These are phyloP conservation scores for Phalanger gymnotis DNA, from an alignment of 2,797 vertebrate species.

Conservation along the genomic window DNA sequence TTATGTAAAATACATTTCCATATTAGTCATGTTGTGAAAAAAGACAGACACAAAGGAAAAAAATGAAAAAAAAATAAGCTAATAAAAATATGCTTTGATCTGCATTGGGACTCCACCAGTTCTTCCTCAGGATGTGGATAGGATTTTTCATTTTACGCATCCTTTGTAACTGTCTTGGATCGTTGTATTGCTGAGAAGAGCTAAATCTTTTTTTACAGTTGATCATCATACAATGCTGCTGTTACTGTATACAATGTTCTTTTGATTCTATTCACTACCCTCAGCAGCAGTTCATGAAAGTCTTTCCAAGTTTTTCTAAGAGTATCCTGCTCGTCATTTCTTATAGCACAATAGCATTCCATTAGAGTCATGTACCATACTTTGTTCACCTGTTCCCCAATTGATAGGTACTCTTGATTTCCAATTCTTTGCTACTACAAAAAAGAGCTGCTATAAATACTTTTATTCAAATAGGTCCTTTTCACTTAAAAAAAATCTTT, in stretches of 20 bases:
- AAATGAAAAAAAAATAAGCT: not conserved
- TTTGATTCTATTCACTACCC: not conserved
- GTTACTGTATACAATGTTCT: not conserved
- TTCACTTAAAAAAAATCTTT: not conserved
- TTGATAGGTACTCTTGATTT: not conserved
- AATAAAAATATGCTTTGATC: not conserved
- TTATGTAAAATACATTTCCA: not conserved
- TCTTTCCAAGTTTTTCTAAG: not conserved
- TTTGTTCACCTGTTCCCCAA: not conserved
- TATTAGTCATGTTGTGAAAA: not conserved
- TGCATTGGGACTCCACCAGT: not conserved
- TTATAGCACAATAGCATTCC: not conserved
- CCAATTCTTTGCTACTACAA: not conserved
- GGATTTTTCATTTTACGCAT: not conserved
- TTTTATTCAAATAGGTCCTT: not conserved
- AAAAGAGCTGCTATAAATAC: not conserved
- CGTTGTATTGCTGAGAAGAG: not conserved
- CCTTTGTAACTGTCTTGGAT: not conserved
- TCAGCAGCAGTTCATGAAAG: not conserved
- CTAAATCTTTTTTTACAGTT: not conserved
- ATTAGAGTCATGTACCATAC: not conserved
- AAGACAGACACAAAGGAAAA: not conserved
- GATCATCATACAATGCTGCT: not conserved
- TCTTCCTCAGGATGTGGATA: not conserved
- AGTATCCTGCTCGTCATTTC: not conserved